A percentile compares a stretch with the other conserved stretches of the same genome.
These are phyloP conservation scores for Drosophila athabasca DNA, from an alignment of 1,140 invertebrate species.

Conservation along the genomic window DNA sequence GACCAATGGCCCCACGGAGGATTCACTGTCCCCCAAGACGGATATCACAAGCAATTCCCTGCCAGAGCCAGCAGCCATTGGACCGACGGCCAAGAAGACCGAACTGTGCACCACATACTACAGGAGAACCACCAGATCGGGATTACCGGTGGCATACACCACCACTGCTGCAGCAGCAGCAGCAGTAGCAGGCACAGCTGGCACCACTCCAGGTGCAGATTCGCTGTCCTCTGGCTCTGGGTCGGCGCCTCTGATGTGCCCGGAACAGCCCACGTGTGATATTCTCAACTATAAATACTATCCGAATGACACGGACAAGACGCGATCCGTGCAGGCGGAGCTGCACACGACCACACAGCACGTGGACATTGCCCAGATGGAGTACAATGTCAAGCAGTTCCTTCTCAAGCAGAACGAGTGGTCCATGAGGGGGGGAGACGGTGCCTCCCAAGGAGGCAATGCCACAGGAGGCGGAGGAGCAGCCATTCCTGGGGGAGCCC, in stretches of 20 bases:
- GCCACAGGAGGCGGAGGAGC: neutral
- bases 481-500: neutral
- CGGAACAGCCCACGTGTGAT: conserved; percentile 83
- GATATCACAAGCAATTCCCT: conserved; percentile 69
- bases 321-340: conserved; percentile 72
- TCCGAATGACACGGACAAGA: conserved; percentile 80
- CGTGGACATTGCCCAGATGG: conserved; percentile 86
- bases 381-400: conserved; percentile 87
- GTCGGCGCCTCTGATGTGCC: conserved; percentile 59
- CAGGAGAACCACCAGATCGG: conserved; percentile 74
- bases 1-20: conserved; percentile 75
- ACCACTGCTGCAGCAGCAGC: conserved; percentile 32
- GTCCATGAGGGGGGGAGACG: conserved; percentile 79
- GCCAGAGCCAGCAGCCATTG: conserved; percentile 12
- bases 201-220: conserved; percentile 23
- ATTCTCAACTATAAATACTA: conserved; percentile 83
- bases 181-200: neutral
- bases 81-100: conserved; percentile 39
- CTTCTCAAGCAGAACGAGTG: conserved; percentile 86
- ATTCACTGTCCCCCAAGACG: conserved; percentile 72
- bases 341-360: conserved; percentile 77
- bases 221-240: conserved; percentile 40
- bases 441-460: neutral
- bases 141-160: conserved; percentile 74
- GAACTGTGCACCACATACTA: conserved; percentile 74